Conservation (phyloP, 2,113 vertebrate genomes). For the Oncorhynchus nerka region DNA sequence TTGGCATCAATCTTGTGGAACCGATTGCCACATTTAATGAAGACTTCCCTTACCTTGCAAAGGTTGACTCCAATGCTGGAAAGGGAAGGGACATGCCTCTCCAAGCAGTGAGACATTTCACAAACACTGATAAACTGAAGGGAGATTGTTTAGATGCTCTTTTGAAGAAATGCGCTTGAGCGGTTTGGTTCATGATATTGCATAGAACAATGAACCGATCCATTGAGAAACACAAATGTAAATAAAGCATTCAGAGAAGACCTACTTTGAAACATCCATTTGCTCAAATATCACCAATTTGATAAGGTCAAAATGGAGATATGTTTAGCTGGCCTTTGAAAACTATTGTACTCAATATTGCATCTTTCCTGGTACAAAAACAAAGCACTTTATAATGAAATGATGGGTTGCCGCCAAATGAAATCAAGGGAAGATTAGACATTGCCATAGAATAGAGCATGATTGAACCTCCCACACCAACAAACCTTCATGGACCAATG, state of each 20-base stretch:
- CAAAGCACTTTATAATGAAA: background rate
- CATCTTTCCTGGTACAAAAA: background rate
- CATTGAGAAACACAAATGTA: constrained; percentile 42
- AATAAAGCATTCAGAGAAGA: constrained; percentile 32
- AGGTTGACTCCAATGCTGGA: constrained; percentile 58
- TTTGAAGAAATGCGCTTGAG: constrained; percentile 45
- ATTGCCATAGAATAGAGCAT: background rate
- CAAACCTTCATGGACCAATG: background rate
- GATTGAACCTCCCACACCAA: background rate
- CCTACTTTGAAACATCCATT: constrained; percentile 18
- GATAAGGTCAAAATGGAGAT: constrained; percentile 29
- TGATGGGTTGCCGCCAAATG: background rate
- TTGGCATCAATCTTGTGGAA: constrained; percentile 78
- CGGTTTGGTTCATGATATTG: constrained; percentile 26
- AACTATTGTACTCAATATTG: background rate
- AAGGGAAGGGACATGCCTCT: constrained; percentile 65
- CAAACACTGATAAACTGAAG: constrained; percentile 34
- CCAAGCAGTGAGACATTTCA: constrained; percentile 42
- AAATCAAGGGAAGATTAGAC: background rate
- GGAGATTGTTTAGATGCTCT: constrained; percentile 31
- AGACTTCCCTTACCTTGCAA: constrained; percentile 66
- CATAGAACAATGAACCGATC: constrained; percentile 23
- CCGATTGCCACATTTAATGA: constrained; percentile 67
- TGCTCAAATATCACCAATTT: constrained; percentile 20
- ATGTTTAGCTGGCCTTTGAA: constrained; percentile 3